These are phyloP conservation scores for Mirza zaza DNA, from an alignment of 2,113 vertebrate species.

Conservation along the genomic window DNA sequence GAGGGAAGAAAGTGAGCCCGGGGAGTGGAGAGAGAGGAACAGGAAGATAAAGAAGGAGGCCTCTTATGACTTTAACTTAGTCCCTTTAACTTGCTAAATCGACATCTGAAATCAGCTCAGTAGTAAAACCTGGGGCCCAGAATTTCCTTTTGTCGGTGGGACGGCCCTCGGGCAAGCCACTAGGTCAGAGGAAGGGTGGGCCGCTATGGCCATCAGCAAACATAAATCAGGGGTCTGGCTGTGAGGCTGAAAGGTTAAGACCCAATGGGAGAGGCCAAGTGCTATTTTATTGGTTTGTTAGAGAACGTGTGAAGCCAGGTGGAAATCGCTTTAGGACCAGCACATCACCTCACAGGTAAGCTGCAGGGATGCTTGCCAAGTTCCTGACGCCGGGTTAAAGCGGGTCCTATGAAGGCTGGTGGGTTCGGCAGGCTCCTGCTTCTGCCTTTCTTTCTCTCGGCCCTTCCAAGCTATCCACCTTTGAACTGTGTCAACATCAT, in stretches of 20 bases:
- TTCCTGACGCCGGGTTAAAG: background rate
- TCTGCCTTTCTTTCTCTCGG: background rate
- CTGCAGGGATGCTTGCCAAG: background rate
- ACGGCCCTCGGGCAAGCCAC: rapidly evolving
- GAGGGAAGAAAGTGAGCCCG: rapidly evolving
- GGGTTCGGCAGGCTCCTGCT: background rate
- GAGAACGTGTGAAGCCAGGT: slow-evolving; percentile 38
- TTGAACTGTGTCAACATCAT: background rate
- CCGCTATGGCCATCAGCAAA: background rate
- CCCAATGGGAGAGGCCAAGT: background rate
- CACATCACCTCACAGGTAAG: rapidly evolving
- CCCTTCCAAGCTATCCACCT: background rate
- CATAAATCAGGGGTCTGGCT: background rate
- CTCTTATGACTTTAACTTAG: background rate
- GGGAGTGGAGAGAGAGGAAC: background rate
- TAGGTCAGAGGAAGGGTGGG: background rate
- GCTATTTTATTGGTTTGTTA: slow-evolving; percentile 14
- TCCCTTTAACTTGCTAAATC: background rate
- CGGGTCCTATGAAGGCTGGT: rapidly evolving
- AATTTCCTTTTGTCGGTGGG: background rate
- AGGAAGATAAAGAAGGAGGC: background rate
- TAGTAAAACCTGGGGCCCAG: background rate
- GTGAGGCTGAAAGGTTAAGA: background rate
- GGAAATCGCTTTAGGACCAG: background rate
- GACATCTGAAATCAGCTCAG: background rate